These are phyloP conservation scores for Hymenochirus boettgeri DNA, from an alignment of 2,113 vertebrate species.

Conservation along the genomic window DNA sequence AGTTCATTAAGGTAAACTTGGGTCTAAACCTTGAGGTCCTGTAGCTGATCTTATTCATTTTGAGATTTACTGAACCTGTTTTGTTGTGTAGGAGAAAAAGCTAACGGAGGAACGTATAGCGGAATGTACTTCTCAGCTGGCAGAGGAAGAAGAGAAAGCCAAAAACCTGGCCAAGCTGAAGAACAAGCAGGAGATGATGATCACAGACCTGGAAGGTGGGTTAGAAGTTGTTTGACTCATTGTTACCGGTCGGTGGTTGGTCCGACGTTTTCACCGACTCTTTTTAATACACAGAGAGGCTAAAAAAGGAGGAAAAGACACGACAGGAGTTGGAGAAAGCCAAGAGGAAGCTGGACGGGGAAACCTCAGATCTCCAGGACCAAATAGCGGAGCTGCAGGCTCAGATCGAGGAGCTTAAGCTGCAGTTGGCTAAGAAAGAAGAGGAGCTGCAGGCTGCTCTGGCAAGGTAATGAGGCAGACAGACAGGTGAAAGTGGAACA, in stretches of 20 bases:
- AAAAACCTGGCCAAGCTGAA: conserved; percentile 93
- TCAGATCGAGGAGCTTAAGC: conserved; percentile 92
- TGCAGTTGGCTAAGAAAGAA: conserved; percentile 90
- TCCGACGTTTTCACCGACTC: too few species aligned
- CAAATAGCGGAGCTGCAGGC: conserved; percentile 93
- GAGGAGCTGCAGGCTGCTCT: conserved; percentile 88
- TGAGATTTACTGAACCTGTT: neutral
- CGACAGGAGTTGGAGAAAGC: conserved; percentile 94
- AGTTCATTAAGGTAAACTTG: conserved; percentile 83
- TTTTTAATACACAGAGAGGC: conserved; percentile 73
- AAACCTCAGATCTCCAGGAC: conserved; percentile 93
- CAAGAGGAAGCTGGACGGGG: conserved; percentile 91
- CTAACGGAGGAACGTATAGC: conserved; percentile 86
- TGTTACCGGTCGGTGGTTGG: too few species aligned
- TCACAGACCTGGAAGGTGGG: conserved; percentile 91
- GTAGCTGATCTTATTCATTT: too few species aligned
- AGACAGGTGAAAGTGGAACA: too few species aligned
- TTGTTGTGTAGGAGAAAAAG: conserved; percentile 83
- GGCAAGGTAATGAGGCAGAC: conserved; percentile 68
- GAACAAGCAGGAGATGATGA: conserved; percentile 98
- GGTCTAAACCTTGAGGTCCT: too few species aligned
- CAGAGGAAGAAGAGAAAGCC: conserved; percentile 95
- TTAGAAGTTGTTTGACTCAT: too few species aligned
- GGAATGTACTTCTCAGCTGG: conserved; percentile 86
- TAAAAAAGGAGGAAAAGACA: conserved; percentile 97